Conservation (phyloP, 1,140 invertebrate genomes). For the Lasaia peninsularis region DNA sequence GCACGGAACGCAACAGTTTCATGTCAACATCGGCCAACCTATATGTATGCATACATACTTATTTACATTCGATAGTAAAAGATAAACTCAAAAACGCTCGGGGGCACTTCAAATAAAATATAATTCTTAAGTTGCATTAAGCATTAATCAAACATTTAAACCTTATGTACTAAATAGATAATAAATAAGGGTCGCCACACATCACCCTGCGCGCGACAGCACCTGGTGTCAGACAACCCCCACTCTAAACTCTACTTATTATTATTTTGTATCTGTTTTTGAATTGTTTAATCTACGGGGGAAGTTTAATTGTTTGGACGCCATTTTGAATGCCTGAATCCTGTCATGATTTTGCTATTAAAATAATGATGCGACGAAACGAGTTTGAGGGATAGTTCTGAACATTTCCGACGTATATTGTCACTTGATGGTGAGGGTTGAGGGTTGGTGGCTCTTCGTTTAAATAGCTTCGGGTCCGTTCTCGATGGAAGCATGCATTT, state of each 20-base stretch:
- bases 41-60: too few species aligned
- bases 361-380: constrained; percentile 19
- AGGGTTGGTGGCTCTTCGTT: too few species aligned
- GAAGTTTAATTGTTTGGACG: constrained; percentile 66
- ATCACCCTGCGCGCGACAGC: constrained; percentile 42
- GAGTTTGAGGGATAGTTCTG: not conserved
- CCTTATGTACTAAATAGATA: constrained; percentile 34
- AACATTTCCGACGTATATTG: too few species aligned
- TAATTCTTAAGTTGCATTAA: constrained; percentile 25
- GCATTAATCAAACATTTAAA: constrained; percentile 56
- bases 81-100: not conserved
- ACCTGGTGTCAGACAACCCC: constrained; percentile 55
- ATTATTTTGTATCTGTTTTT: constrained; percentile 76
- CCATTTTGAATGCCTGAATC: constrained; percentile 65
- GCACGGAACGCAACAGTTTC: too few species aligned
- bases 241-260: constrained; percentile 56
- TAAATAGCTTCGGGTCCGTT: too few species aligned
- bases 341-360: constrained; percentile 28
- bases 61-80: too few species aligned
- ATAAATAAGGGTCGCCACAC: constrained; percentile 50
- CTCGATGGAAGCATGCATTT: too few species aligned
- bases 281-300: constrained; percentile 64
- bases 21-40: too few species aligned
- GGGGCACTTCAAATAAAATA: not conserved
- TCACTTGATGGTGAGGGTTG: too few species aligned